Percentiles rank a stretch among this genome's conserved stretches.
These are phyloP conservation scores for Lepidocyrtinus sp. DNA, from an alignment of 2,888 invertebrate genomes.

Conservation along the genomic window DNA sequence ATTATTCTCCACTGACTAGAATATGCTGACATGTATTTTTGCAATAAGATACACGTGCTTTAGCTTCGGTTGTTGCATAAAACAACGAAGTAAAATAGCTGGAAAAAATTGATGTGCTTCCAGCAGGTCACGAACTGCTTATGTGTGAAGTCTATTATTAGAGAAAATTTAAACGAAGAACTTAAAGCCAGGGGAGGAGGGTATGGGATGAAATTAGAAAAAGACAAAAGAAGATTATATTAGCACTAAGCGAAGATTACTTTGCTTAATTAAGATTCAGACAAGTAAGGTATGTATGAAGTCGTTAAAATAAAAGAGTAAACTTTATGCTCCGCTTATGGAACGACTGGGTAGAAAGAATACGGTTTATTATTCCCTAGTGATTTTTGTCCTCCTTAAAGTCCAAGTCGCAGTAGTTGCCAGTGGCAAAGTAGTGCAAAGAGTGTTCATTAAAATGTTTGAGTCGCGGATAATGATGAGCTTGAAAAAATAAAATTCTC, in stretches of 20 bases:
- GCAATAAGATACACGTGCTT: background rate
- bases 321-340: no score
- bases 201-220: conserved; percentile 39
- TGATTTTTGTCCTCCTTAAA: no score
- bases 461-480: background rate
- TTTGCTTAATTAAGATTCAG: conserved; percentile 68
- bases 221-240: conserved; percentile 66
- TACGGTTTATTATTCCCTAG: background rate
- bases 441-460: background rate
- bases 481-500: background rate
- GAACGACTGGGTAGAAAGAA: no score
- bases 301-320: conserved; percentile 40
- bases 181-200: background rate
- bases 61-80: no score
- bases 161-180: background rate
- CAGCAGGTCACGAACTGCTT: background rate
- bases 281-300: conserved; percentile 30
- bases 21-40: no score
- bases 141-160: background rate
- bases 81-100: conserved; percentile 7
- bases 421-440: background rate
- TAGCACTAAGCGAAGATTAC: conserved; percentile 66
- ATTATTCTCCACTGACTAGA: background rate
- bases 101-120: background rate
- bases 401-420: background rate